phyloP scores from a whole-genome alignment of 2,797 vertebrate species.

The Melanotaenia parkinsoni region DNA sequence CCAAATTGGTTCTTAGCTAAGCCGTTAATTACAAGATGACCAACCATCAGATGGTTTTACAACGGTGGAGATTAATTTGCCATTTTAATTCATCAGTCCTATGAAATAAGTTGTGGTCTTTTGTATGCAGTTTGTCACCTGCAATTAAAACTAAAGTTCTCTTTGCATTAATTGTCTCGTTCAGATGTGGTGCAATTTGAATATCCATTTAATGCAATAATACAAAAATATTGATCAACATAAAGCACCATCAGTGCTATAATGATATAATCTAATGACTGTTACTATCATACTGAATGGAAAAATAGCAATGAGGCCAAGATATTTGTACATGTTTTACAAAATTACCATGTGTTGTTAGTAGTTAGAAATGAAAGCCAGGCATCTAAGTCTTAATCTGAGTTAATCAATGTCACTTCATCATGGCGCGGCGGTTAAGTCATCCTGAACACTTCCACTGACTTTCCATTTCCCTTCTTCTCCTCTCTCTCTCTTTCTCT shows the following conservation, averaged over 20 bases:
- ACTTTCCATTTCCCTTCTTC: conserved; percentile 56
- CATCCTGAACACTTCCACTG: conserved; percentile 57
- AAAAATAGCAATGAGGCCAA: conserved; percentile 1
- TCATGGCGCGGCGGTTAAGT: conserved; percentile 55
- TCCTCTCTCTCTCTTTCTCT: background rate
- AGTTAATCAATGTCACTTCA: conserved; percentile 67
- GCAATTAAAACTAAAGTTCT: background rate
- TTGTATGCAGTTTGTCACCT: conserved; percentile 1
- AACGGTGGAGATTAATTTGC: conserved; percentile 17
- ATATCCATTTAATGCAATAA: background rate
- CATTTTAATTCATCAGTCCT: conserved; percentile 16
- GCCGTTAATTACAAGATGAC: conserved; percentile 18
- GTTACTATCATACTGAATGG: background rate
- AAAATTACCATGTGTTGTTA: conserved; percentile 8
- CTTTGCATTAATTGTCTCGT: background rate
- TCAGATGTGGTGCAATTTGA: background rate
- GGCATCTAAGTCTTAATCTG: conserved; percentile 60
- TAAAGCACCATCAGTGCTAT: background rate
- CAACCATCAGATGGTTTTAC: conserved; percentile 11
- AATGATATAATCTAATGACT: background rate
- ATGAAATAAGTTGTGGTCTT: conserved; percentile 10
- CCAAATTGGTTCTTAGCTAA: conserved; percentile 26
- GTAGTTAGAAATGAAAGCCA: conserved; percentile 32
- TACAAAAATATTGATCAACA: background rate
- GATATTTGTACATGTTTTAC: conserved; percentile 4